Evolutionary conservation across 2,888 invertebrate genomes (phyloP), one percentile per base, ranked within the genome.

Genomic region (Subacronicta megacephala): DNA sequence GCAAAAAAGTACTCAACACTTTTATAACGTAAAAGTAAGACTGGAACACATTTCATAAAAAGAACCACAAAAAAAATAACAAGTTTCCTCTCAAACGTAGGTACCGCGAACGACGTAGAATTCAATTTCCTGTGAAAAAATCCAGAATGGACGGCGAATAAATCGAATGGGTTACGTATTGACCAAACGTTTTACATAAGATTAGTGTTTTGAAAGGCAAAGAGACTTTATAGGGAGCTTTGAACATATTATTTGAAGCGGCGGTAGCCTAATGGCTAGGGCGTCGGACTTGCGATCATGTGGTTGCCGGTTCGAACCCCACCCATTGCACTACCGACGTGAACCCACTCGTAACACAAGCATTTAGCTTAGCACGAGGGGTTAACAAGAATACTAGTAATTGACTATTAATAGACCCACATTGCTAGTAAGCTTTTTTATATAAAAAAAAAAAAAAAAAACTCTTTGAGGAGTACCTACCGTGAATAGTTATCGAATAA

Each of bases 111-210:
- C 79, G 75, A 65, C 78, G 78, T 79, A 75, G 82, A 85, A 88
- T 87, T 83, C 89, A 89, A 90, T 90, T 89, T 89, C 88, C 88
- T 82, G 81, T 75, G 79, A 80, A 88, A 89, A 88, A 88, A 83
- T 81, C 58, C 72, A 75, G 81, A 79, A 80, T 72, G 54, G 60
- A 57, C 49, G 61, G 23, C 44, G 61, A 63, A 62, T 70, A 65
- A 68, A 70, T 65, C 61, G 58, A 69, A 41, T 63, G 47, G 62
- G 55, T 56, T 54, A 42, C 56, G 55, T 75, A 75, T 71, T 75
- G 75, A 75, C 75, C 70, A 37, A 66, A 17, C 64, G 53, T 70
- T 75, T 72, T 75, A 64, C 62, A 70, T 70, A 65, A 58, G 68
- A 75, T 64, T 65, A 62, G 76, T 65, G 45, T 65, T 52, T n/a